Conservation (phyloP, 2,888 invertebrate genomes). For the Epistrophella euchroma region DNA sequence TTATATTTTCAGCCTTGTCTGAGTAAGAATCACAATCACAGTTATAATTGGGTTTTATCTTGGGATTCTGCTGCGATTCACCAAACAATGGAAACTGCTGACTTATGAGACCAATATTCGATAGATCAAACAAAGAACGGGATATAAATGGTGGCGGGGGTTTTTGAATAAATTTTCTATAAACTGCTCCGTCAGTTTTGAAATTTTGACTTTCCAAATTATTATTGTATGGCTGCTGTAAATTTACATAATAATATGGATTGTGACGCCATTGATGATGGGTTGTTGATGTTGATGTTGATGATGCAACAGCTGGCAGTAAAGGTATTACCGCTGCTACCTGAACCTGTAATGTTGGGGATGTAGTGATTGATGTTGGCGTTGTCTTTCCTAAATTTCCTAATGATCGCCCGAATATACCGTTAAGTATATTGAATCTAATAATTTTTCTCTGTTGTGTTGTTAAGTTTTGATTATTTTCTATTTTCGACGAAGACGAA, state of each 20-base stretch:
- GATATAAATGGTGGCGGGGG: constrained; percentile 32
- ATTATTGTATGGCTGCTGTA: constrained; percentile 12
- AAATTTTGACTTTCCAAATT: constrained; percentile 33
- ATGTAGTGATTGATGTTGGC: constrained; percentile 14
- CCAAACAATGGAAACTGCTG: constrained; percentile 32
- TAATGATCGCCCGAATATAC: constrained; percentile 78
- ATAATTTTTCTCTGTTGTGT: constrained; percentile 66
- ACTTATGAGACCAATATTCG: constrained; percentile 37
- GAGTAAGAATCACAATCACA: not conserved
- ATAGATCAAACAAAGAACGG: constrained; percentile 50
- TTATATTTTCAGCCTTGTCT: constrained; percentile 1
- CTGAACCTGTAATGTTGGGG: constrained; percentile 35
- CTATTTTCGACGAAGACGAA: constrained; percentile 8
- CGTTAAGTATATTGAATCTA: constrained; percentile 77
- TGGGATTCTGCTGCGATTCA: constrained; percentile 4
- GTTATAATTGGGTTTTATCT: not conserved
- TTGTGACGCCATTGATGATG: constrained; percentile 39
- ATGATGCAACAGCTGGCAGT: constrained; percentile 31
- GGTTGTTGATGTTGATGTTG: not conserved
- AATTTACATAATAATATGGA: constrained; percentile 32
- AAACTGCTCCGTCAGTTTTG: not conserved
- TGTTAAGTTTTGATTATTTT: constrained; percentile 23
- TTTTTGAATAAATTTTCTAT: constrained; percentile 1
- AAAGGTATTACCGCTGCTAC: constrained; percentile 42
- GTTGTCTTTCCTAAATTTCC: constrained; percentile 55